phyloP scores from a whole-genome alignment of 2,797 vertebrate genomes.

The Morelia viridis region DNA sequence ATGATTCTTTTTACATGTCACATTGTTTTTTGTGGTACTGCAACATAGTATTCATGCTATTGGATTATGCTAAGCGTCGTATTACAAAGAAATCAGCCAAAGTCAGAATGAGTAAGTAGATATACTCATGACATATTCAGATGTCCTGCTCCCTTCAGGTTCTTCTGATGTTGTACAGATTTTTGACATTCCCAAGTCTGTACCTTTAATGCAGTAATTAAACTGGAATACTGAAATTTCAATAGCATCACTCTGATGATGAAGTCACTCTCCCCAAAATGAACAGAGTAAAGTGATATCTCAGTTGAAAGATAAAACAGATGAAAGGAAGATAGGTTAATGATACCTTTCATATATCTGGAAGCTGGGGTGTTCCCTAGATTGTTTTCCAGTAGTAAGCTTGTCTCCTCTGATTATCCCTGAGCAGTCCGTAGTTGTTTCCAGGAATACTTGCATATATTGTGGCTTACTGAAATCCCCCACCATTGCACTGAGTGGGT shows the following conservation, averaged over 20 bases:
- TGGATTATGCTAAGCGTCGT: not conserved
- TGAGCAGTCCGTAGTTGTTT: not conserved
- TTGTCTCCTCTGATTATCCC: not conserved
- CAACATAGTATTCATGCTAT: not conserved
- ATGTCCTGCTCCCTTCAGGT: not conserved
- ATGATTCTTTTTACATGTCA: not conserved
- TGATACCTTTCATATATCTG: not conserved
- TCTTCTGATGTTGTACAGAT: not conserved
- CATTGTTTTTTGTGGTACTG: not conserved
- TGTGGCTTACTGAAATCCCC: not conserved
- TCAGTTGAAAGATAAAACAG: not conserved
- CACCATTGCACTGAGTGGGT: no score
- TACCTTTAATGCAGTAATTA: not conserved
- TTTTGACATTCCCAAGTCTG: not conserved
- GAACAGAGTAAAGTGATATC: not conserved
- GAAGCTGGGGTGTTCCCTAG: not conserved
- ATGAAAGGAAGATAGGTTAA: not conserved
- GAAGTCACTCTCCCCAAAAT: not conserved
- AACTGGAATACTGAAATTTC: not conserved
- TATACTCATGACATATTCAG: not conserved
- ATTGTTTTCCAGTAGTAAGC: not conserved
- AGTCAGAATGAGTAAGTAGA: not conserved
- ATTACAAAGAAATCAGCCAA: not conserved
- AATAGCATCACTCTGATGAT: not conserved
- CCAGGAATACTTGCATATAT: not conserved